These are phyloP conservation scores for Hoplostethus atlanticus DNA, from an alignment of 2,797 vertebrate genomes.

Conservation along the genomic window DNA sequence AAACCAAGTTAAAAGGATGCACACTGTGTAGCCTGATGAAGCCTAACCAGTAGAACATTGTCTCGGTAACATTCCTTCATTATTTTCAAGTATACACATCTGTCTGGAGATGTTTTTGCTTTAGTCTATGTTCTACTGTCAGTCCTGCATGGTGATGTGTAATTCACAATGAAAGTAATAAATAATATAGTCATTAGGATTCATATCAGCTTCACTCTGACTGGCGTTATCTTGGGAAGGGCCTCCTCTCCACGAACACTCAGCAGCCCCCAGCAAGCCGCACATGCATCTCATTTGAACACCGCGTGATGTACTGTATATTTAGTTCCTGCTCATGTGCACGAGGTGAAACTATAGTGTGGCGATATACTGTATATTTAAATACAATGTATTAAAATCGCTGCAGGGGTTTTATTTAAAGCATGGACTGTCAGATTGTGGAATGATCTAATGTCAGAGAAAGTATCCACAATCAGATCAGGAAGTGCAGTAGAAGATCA, in stretches of 20 bases:
- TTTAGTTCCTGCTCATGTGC: neutral
- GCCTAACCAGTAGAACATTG: neutral
- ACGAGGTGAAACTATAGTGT: conserved; percentile 3
- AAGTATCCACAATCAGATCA: neutral
- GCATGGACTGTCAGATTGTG: no score
- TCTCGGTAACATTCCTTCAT: neutral
- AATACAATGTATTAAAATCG: neutral
- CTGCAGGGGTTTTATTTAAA: neutral
- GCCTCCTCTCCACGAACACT: no score
- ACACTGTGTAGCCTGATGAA: neutral
- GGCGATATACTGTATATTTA: neutral
- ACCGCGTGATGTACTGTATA: neutral
- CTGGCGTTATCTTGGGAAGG: neutral
- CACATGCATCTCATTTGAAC: conserved; percentile 1
- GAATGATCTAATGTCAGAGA: no score
- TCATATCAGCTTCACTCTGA: neutral
- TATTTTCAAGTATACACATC: neutral
- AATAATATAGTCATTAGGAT: neutral
- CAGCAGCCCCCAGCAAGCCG: neutral
- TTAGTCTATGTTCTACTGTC: neutral
- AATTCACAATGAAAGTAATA: neutral
- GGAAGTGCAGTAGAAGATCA: neutral
- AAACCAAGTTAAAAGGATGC: conserved; percentile 7
- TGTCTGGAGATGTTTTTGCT: neutral
- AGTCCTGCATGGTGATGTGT: neutral